These are phyloP conservation scores for Coronaproctus castanopsis DNA, from an alignment of 2,888 invertebrate genomes.

Conservation along the genomic window DNA sequence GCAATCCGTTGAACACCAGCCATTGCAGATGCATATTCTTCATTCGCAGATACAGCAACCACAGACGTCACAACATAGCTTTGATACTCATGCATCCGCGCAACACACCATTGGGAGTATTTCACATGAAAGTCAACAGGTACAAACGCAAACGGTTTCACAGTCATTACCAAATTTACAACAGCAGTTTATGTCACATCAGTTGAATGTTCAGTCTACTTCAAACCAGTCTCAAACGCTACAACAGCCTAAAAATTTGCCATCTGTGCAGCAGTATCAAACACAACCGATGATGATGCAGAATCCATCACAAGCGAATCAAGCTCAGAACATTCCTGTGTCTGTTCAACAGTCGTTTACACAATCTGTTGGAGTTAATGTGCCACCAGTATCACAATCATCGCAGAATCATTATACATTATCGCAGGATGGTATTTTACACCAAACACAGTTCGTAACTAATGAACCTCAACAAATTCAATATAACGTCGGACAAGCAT, in stretches of 20 bases:
- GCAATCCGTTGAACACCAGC: neutral
- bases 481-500: neutral
- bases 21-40: neutral
- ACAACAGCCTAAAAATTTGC: neutral
- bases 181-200: neutral
- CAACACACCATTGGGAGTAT: neutral
- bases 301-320: neutral
- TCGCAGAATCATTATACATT: neutral
- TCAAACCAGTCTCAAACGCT: neutral
- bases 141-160: neutral
- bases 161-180: neutral
- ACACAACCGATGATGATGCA: neutral
- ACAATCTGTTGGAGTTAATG: neutral
- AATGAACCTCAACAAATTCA: neutral
- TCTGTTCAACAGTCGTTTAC: neutral
- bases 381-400: neutral
- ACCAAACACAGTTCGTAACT: neutral
- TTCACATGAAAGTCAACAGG: neutral
- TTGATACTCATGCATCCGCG: neutral
- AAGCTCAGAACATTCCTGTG: neutral
- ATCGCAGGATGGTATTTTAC: neutral
- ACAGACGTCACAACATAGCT: no score
- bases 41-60: neutral
- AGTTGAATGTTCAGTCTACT: neutral
- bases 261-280: neutral